Evolutionary conservation across 2,113 vertebrate genomes (phyloP), one percentile per base, ranked within the genome.

Genomic region (Prunella fulvescens): DNA sequence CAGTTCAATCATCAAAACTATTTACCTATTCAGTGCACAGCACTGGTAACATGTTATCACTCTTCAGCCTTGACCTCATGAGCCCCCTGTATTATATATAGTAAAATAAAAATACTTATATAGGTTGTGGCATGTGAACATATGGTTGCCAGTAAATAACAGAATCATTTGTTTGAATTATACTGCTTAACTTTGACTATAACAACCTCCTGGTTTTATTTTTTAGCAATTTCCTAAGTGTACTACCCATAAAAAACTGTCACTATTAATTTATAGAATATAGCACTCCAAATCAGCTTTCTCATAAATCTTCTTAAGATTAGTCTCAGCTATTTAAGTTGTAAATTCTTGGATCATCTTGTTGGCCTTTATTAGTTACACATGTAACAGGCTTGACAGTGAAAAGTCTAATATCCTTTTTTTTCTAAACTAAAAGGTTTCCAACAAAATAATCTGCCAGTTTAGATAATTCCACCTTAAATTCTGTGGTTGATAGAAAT

Each of bases 211-310:
- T 57, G 61, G 77, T 64, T 89, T 95, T 76, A 86, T 97, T 94
- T 74, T 92, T 62, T 69, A 93, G 62, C 61, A 6, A 81, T 87
- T 96, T 96, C 74, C n/a, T 88, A 95, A 95, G 79, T 69, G 66
- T 93, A 92, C 90, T 95, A 88, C 66, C 61, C 92, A 92, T 79
- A 96, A 90, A 97, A 96, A 90, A 85, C 72, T 94, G 82, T 97
- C 91, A 89, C 44, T 78, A 65, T 78, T 93, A 65, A 94, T 96
- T 95, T 95, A 95, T 80, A 47, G 74, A 93, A 94, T 53, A 35
- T 42, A 94, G 77, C 93, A 96, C 76, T 94, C 91, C 71, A 94
- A 96, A 96, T 95, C 81, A 86, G 51, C 65, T 93, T 97, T 89
- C 87, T 95, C 92, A 93, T 94, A 96, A 96, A 92, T 95, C 92